phyloP scores from a whole-genome alignment of 2,888 invertebrate genomes.

The Phortica okadai region DNA sequence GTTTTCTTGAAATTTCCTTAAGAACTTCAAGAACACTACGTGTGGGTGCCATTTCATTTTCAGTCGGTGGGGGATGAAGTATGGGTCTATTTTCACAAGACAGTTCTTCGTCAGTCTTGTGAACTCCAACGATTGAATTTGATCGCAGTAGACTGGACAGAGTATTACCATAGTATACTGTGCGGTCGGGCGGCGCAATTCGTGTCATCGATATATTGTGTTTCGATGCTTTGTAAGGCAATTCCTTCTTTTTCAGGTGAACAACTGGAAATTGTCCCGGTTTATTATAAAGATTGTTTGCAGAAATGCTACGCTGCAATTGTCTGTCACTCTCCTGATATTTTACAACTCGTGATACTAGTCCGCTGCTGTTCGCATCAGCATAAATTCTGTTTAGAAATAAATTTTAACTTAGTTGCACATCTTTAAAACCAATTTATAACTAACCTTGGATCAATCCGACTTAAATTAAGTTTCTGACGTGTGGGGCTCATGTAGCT shows the following conservation, averaged over 20 bases:
- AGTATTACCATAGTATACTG: conserved; percentile 71
- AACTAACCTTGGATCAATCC: conserved; percentile 71
- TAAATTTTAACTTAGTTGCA: not conserved
- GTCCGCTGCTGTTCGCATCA: conserved; percentile 78
- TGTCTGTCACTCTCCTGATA: conserved; percentile 75
- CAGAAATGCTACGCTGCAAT: conserved; percentile 73
- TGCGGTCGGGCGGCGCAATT: conserved; percentile 73
- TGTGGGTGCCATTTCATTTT: conserved; percentile 75
- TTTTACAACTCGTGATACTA: conserved; percentile 77
- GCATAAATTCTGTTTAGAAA: conserved; percentile 71
- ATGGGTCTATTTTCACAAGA: conserved; percentile 74
- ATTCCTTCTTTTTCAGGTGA: conserved; percentile 76
- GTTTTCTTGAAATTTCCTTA: conserved; percentile 79
- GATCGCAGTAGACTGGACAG: conserved; percentile 72
- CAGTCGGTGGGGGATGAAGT: conserved; percentile 70
- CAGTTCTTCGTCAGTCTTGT: conserved; percentile 67
- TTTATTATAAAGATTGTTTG: conserved; percentile 74
- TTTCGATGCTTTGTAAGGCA: conserved; percentile 69
- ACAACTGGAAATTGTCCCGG: conserved; percentile 78
- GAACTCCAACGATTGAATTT: conserved; percentile 67
- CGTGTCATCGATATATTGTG: conserved; percentile 68
- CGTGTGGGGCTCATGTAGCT: conserved; percentile 44
- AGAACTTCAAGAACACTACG: conserved; percentile 79
- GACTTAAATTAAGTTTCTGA: conserved; percentile 59
- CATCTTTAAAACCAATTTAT: not conserved